Conservation (phyloP, 2,113 vertebrate genomes). For the Burhinus bistriatus region DNA sequence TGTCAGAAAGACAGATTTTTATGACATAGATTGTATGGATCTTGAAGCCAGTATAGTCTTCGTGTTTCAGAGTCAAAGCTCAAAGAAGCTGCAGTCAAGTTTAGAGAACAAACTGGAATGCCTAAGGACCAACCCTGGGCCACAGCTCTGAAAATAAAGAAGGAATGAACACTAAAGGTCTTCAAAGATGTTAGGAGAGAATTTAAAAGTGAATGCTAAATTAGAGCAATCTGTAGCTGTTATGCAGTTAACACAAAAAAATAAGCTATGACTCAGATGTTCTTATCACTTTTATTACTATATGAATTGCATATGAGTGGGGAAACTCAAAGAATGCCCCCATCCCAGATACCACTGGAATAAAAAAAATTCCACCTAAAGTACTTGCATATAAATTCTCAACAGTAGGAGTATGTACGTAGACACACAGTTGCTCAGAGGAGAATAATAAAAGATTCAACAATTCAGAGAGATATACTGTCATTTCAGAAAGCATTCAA, state of each 20-base stretch:
- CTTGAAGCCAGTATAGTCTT: background rate
- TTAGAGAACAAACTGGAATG: background rate
- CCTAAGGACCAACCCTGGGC: background rate
- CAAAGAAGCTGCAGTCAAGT: background rate
- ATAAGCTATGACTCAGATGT: conserved; percentile 11
- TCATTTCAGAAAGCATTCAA: background rate
- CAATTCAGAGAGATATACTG: background rate
- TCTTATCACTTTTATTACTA: background rate
- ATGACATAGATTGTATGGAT: background rate
- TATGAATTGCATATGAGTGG: background rate
- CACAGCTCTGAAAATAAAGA: background rate
- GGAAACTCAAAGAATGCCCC: background rate
- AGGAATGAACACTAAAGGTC: background rate
- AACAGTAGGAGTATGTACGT: background rate
- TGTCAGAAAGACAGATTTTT: background rate
- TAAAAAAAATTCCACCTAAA: background rate
- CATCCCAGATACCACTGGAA: background rate
- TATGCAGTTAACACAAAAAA: background rate
- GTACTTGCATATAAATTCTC: background rate
- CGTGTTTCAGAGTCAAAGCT: background rate
- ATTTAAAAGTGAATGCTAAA: conserved; percentile 1
- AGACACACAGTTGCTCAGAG: background rate
- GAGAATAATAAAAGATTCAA: background rate
- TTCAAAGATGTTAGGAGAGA: background rate
- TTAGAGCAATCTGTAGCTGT: background rate